Conservation (phyloP, 2,888 invertebrate genomes). For the Laothoe populi region DNA sequence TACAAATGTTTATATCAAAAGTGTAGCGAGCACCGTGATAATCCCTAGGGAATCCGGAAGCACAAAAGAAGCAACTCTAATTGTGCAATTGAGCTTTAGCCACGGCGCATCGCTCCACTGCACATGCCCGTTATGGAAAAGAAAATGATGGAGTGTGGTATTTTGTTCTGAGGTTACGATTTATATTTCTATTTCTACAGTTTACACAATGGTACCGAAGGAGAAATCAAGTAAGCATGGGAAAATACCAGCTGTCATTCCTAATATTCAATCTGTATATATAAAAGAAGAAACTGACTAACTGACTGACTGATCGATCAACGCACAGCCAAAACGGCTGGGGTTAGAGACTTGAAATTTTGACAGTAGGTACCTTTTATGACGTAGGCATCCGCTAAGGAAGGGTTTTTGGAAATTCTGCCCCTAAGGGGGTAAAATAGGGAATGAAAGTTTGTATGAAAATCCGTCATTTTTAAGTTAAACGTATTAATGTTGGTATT, state of each 20-base stretch:
- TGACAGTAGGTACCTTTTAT: too few relatives aligned
- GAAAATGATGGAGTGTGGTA: conserved; percentile 26
- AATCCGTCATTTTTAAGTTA: too few relatives aligned
- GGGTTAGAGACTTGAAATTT: too few relatives aligned
- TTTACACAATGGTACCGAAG: background rate
- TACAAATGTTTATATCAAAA: conserved; percentile 41
- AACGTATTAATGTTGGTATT: too few relatives aligned
- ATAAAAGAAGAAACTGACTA: too few relatives aligned
- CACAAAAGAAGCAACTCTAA: conserved; percentile 63
- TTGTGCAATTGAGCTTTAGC: conserved; percentile 76
- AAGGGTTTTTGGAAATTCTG: too few relatives aligned
- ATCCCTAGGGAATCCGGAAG: conserved; percentile 79
- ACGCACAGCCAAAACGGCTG: too few relatives aligned
- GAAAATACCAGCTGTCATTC: background rate
- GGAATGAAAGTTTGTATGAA: too few relatives aligned
- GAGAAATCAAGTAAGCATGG: background rate
- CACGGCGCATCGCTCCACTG: conserved; percentile 51
- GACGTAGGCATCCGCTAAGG: too few relatives aligned
- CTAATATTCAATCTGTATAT: too few relatives aligned
- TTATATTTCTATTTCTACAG: conserved; percentile 15
- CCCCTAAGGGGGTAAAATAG: too few relatives aligned
- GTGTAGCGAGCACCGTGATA: conserved; percentile 47
- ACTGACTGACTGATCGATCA: too few relatives aligned
- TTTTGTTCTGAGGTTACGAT: conserved; percentile 18
- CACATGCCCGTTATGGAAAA: conserved; percentile 29